These are phyloP conservation scores for Leuciscus waleckii DNA, from an alignment of 2,797 vertebrate genomes.

Conservation along the genomic window DNA sequence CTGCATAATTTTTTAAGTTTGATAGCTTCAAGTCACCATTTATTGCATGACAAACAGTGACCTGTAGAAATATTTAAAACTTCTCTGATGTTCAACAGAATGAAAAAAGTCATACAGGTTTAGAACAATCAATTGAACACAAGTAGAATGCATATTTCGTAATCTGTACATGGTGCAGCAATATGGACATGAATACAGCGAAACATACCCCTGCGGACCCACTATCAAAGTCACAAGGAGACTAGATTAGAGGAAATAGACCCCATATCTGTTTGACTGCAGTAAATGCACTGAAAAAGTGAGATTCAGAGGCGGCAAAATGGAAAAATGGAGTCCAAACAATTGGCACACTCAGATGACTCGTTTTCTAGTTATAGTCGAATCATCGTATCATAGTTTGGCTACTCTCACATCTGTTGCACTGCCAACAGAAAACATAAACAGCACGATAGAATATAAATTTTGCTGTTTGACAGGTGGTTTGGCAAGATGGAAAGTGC, in stretches of 20 bases:
- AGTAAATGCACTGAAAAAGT: slow-evolving; percentile 35
- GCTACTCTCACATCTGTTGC: slow-evolving; percentile 50
- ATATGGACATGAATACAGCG: slow-evolving; percentile 52
- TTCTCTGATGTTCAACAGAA: not conserved
- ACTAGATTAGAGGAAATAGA: slow-evolving; percentile 57
- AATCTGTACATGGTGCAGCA: slow-evolving; percentile 50
- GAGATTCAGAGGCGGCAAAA: slow-evolving; percentile 48
- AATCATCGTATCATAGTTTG: slow-evolving; percentile 48
- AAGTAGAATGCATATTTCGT: slow-evolving; percentile 31
- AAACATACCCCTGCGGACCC: slow-evolving; percentile 52
- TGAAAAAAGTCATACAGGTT: not conserved
- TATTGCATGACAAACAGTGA: not conserved
- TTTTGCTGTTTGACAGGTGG: slow-evolving; percentile 55
- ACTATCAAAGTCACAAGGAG: slow-evolving; percentile 53
- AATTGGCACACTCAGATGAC: slow-evolving; percentile 45
- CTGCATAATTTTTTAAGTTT: not conserved
- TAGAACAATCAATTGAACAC: slow-evolving; percentile 20
- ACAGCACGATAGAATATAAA: slow-evolving; percentile 57
- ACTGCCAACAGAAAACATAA: slow-evolving; percentile 52
- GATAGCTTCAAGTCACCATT: not conserved
- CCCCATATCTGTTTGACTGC: slow-evolving; percentile 49
- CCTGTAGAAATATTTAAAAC: not conserved
- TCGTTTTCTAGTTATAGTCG: slow-evolving; percentile 35
- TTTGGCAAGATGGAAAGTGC: slow-evolving; percentile 56
- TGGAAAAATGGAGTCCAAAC: slow-evolving; percentile 47